Percentiles rank a stretch among this genome's conserved stretches.
Evolutionary conservation across 1,140 invertebrate species (phyloP).

Genomic region (Musca vetustissima): DNA sequence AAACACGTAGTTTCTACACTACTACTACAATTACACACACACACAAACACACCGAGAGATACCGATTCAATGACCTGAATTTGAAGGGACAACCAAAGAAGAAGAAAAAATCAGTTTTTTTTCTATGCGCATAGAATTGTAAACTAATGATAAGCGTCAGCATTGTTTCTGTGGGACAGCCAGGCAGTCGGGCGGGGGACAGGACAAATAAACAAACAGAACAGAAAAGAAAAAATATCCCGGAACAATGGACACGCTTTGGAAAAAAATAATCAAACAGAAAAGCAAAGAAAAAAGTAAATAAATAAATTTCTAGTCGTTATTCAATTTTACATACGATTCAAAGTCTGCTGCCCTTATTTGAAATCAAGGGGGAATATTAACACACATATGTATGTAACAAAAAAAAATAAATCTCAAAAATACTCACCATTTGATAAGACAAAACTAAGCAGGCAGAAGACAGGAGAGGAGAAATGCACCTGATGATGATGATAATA

Average conservation of each 20-base stretch:
- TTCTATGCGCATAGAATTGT: conserved; percentile 15
- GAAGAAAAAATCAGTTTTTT: not conserved
- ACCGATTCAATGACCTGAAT: conserved; percentile 19
- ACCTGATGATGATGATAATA: conserved; percentile 1
- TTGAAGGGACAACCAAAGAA: not conserved
- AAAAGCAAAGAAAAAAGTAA: not conserved
- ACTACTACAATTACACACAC: not conserved
- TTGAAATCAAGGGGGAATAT: too few species aligned
- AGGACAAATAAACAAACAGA: not conserved
- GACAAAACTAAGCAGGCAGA: not conserved
- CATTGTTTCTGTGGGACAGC: too few species aligned
- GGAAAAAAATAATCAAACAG: too few species aligned
- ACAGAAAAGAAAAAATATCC: not conserved
- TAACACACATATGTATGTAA: too few species aligned
- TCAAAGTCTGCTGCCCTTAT: not conserved
- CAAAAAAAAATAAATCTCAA: not conserved
- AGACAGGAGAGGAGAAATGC: conserved; percentile 1
- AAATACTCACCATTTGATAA: conserved; percentile 13
- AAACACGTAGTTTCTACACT: too few species aligned
- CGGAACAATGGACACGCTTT: not conserved
- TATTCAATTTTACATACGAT: not conserved
- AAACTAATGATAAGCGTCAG: conserved; percentile 9
- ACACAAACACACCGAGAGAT: conserved; percentile 1
- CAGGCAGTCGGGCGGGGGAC: not conserved
- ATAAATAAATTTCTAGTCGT: too few species aligned